These are phyloP conservation scores for Cetonia aurata DNA, from an alignment of 2,888 invertebrate genomes.

Conservation along the genomic window DNA sequence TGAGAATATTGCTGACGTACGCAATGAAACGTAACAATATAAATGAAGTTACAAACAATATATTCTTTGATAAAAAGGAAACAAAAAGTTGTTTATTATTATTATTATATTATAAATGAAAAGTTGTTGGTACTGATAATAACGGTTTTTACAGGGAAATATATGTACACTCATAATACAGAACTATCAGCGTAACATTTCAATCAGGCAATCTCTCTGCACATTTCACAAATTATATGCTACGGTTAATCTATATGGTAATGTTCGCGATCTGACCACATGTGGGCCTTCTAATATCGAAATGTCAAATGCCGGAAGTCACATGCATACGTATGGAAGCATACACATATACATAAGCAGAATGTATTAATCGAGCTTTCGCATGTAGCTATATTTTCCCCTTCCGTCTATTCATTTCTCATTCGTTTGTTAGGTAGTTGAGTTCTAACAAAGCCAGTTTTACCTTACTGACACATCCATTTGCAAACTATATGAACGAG, in stretches of 20 bases:
- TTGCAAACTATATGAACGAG: background rate
- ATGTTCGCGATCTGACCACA: constrained; percentile 46
- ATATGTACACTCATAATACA: too few species aligned
- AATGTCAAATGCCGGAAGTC: constrained; percentile 47
- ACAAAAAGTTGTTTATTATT: too few species aligned
- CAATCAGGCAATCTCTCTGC: background rate
- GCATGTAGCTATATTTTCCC: constrained; percentile 3
- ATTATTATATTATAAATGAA: too few species aligned
- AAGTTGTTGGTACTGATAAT: too few species aligned
- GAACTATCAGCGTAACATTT: background rate
- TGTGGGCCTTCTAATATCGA: constrained; percentile 47
- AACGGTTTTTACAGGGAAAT: too few species aligned
- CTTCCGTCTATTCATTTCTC: constrained; percentile 4
- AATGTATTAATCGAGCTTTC: constrained; percentile 34
- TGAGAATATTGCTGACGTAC: too few species aligned
- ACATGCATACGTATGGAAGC: constrained; percentile 22
- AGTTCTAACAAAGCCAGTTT: constrained; percentile 21
- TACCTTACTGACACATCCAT: constrained; percentile 6
- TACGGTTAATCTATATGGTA: constrained; percentile 18
- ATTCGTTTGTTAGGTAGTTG: constrained; percentile 5
- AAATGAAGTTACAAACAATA: too few species aligned
- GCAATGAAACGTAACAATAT: too few species aligned
- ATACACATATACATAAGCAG: constrained; percentile 28
- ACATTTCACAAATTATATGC: background rate
- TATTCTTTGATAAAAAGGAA: too few species aligned